Base-by-base conservation (phyloP, 2,113 vertebrate species). In the Heterocephalus glaber region DNA sequence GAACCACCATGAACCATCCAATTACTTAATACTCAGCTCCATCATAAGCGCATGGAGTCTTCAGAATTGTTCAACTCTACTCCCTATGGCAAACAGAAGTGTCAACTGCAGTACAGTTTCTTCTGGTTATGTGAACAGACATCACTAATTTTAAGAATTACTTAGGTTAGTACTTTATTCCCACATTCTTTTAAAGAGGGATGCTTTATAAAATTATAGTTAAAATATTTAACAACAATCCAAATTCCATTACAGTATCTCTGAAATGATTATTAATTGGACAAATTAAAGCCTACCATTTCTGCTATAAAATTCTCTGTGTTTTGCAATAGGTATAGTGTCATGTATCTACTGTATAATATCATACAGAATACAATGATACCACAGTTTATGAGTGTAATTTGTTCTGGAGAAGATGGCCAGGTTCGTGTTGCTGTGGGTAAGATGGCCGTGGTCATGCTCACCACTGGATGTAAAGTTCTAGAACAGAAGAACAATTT, bases 261-360 rank as follows among this genome's bases (percentile, higher is more conserved):
- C 16, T 5, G 38, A 49, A 65, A 26, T 80, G 9, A 47, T 38
- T 54, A 68, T 44, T 77, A 68, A 28, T 44, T 89, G 22, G 3
- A 79, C 38, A 83, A 60, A 56, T 65, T 88, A 58, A 33, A 12
- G 35, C 26, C 41, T 54, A 22, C 7, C 26, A 8, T 83, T 84
- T 58, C 17, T 60, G 35, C 4, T 61, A 11, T 44, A 49, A 92
- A 61, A 1, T 89, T 52, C 1, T 66, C 16, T n/a, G 14, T 20
- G 4, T 28, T 91, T 66, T 66, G 2, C 26, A 65, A 86, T 82
- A 41, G 49, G 5, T 8, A 38, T 17, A 54, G 6, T 30, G 24
- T 70, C 1, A 16, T 63, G 0, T 19, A 35, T 11, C 13, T 6
- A 70, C 1, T 6, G 60, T 77, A 20, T 0, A 65, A 22, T 14